phyloP scores from a whole-genome alignment of 1,140 invertebrate species.

The Drosophila parvula region DNA sequence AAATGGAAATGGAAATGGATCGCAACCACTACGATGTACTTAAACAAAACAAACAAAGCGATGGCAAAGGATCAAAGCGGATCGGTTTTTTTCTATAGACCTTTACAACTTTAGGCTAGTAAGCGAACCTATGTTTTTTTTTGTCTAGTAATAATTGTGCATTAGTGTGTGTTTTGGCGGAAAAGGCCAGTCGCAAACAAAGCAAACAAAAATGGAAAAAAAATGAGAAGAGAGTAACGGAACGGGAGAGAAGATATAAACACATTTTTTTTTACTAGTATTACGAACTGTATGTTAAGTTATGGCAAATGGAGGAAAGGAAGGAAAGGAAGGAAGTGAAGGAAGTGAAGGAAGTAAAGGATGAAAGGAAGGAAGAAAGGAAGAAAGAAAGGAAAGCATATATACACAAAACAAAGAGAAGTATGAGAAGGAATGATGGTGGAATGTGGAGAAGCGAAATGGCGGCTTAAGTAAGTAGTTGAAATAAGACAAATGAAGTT shows the following conservation, averaged over 20 bases:
- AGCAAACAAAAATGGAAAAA: conserved; percentile 6
- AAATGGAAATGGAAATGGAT: background rate
- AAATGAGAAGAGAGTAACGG: conserved; percentile 22
- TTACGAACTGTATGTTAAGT: conserved; percentile 64
- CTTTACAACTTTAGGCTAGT: conserved; percentile 75
- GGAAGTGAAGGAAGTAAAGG: conserved; percentile 3
- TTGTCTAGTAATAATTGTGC: conserved; percentile 63
- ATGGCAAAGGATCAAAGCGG: conserved; percentile 1
- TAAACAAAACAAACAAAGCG: conserved; percentile 21
- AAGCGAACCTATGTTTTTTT: conserved; percentile 63
- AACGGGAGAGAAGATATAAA: conserved; percentile 45
- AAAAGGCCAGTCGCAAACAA: conserved; percentile 30
- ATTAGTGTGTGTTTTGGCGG: conserved; percentile 49
- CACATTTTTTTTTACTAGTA: conserved; percentile 74
- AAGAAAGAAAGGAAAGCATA: background rate
- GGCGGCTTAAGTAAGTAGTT: conserved; percentile 78
- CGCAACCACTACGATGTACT: conserved; percentile 44
- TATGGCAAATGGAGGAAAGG: conserved; percentile 43
- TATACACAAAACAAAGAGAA: background rate
- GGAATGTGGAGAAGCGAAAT: background rate
- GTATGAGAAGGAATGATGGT: background rate
- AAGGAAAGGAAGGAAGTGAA: conserved; percentile 2
- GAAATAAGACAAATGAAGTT: conserved; percentile 67
- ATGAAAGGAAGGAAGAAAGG: conserved; percentile 3
- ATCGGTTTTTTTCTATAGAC: conserved; percentile 64